Evolutionary conservation across 1,140 invertebrate species (phyloP), one percentile per base, ranked within the genome.

Genomic region (Trigoniulus corallinus): DNA sequence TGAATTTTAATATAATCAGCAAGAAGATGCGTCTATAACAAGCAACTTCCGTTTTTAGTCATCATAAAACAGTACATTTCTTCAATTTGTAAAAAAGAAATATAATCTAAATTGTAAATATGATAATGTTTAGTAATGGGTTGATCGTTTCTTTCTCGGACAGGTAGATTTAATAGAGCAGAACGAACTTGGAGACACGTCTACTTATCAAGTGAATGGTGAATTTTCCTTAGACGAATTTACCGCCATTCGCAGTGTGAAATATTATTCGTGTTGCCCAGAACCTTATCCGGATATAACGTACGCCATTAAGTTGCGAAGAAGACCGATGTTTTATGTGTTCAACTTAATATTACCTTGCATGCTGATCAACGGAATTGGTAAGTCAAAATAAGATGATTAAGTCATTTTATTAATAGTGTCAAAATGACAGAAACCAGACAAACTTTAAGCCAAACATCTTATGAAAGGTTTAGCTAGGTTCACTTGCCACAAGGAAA

Each of bases 281-380:
- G 75, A 79, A 55, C 75, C 77, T 0, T 77, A 78, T 57, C 75
- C 75, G 0, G 74, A 75, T 57, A 73, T 77, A 54, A 78, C 79
- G 2, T 84, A 78, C 65, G 72, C 76, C 57, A 82, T 81, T 56
- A 76, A 79, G 48, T 67, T 89, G 26, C 67, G 81, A 50, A 66
- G 87, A 53, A 68, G 85, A 56, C 87, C 88, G 0, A 76, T 91
- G 72, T 92, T 91, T 64, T 92, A 91, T 64, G 81, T 92, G 10
- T 91, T 91, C 70, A 91, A 91, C 62, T 74, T 91, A 51, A 87
- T 91, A 45, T 73, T 91, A 34, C 88, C 88, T 0, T 92, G 88
- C 65, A 76, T 89, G 48, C 76, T 92, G 3, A 93, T 92, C 59
- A 89, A 88, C 59, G 76, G 81, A 48, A 82, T 84, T 46, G 81